A percentile compares a stretch with the other conserved stretches of the same genome.
Conservation (phyloP, 2,888 invertebrate species). For the Drosophila incognita region DNA sequence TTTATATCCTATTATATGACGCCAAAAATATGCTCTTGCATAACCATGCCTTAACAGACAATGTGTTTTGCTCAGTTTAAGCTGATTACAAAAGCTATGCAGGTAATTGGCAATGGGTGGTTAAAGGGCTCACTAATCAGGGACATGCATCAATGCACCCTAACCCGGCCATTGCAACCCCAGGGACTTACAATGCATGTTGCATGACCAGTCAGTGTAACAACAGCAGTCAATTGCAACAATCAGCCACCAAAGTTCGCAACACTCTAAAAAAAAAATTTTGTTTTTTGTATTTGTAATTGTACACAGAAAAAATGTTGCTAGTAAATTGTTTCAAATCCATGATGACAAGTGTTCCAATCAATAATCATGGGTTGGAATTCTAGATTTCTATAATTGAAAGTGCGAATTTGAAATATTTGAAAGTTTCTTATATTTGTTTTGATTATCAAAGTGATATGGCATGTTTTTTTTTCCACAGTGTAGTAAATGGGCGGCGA, state of each 20-base stretch:
- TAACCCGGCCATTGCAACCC: slow-evolving; percentile 1
- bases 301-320: background rate
- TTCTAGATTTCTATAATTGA: background rate
- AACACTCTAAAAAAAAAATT: slow-evolving; percentile 1
- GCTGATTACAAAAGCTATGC: slow-evolving; percentile 19
- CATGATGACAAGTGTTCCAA: background rate
- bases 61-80: slow-evolving; percentile 11
- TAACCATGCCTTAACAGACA: background rate
- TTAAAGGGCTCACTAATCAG: slow-evolving; percentile 36
- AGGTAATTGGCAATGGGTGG: slow-evolving; percentile 23
- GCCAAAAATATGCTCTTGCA: background rate
- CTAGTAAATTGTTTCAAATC: background rate
- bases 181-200: slow-evolving; percentile 22
- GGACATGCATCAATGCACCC: slow-evolving; percentile 43
- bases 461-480: background rate
- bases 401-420: background rate
- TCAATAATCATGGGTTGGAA: background rate
- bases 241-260: slow-evolving; percentile 6
- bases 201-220: slow-evolving; percentile 24
- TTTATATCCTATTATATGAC: too few species aligned
- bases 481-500: background rate
- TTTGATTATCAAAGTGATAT: background rate
- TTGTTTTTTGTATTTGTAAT: background rate
- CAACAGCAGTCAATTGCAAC: slow-evolving; percentile 12
- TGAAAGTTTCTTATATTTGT: background rate